phyloP scores from a whole-genome alignment of 2,797 vertebrate genomes.

The Enteromius treurensis region DNA sequence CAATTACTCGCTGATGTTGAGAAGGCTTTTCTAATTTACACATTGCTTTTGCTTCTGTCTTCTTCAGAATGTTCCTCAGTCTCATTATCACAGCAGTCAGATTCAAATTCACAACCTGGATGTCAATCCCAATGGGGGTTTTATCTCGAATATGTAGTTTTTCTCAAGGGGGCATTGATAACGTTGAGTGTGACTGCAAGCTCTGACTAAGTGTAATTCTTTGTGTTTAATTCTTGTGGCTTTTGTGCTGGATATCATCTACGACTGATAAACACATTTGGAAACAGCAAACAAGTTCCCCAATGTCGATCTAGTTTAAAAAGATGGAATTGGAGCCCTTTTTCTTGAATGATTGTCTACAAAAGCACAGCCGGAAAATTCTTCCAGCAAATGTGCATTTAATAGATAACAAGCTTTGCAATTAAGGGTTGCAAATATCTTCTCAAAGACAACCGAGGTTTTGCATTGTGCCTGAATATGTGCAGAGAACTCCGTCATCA shows the following conservation, averaged over 20 bases:
- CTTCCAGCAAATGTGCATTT: neutral
- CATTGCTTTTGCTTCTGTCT: slow-evolving; percentile 2
- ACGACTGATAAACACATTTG: neutral
- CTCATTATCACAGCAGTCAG: slow-evolving; percentile 21
- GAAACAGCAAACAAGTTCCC: neutral
- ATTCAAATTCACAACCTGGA: slow-evolving; percentile 14
- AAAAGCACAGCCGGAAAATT: neutral
- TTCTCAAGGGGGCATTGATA: neutral
- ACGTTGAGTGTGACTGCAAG: neutral
- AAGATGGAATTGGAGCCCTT: neutral
- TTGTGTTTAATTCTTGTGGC: neutral
- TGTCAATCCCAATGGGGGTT: neutral
- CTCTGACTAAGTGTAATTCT: neutral
- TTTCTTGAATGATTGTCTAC: neutral
- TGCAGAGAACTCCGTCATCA: neutral
- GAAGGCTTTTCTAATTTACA: slow-evolving; percentile 34
- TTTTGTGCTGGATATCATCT: neutral
- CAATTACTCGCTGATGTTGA: neutral
- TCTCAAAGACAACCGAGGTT: neutral
- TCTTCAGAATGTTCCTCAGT: neutral
- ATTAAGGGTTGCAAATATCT: neutral
- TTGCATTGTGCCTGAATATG: neutral
- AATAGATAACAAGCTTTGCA: neutral
- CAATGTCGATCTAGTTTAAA: neutral
- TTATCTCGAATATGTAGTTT: neutral